Evolutionary conservation across 2,113 vertebrate species (phyloP).

Genomic region (Hemicordylus capensis): DNA sequence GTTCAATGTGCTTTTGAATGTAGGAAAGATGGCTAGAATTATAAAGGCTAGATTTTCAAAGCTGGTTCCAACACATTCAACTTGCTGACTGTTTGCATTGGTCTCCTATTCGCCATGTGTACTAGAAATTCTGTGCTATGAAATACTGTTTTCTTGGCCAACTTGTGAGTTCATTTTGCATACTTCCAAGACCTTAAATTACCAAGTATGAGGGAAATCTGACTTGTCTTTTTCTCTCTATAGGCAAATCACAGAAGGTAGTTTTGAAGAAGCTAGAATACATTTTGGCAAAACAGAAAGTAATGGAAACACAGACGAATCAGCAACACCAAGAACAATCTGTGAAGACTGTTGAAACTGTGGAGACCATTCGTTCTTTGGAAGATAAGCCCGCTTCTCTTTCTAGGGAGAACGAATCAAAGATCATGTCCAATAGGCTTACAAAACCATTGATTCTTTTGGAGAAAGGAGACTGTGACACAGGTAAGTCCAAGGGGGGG

Average conservation of each 20-base stretch:
- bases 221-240: conserved; percentile 45
- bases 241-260: conserved; percentile 82
- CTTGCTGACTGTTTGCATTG: not conserved
- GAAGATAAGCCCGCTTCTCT: conserved; percentile 57
- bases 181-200: too few relatives aligned
- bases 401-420: conserved; percentile 51
- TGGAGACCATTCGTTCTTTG: conserved; percentile 30
- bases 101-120: not conserved
- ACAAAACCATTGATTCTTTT: conserved; percentile 86
- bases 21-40: not conserved
- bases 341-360: conserved; percentile 58
- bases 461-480: conserved; percentile 68
- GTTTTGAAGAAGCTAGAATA: conserved; percentile 81
- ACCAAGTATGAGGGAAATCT: conserved; percentile 23
- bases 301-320: conserved; percentile 64
- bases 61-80: not conserved
- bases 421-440: conserved; percentile 66
- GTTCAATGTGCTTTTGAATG: not conserved
- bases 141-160: not conserved
- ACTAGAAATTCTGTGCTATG: not conserved
- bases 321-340: conserved; percentile 51
- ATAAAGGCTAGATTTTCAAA: not conserved
- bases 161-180: not conserved
- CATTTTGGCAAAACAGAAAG: conserved; percentile 83
- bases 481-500: conserved; percentile 59